These are phyloP conservation scores for Acyrthosiphon pisum DNA, from an alignment of 1,140 invertebrate genomes.

Conservation along the genomic window DNA sequence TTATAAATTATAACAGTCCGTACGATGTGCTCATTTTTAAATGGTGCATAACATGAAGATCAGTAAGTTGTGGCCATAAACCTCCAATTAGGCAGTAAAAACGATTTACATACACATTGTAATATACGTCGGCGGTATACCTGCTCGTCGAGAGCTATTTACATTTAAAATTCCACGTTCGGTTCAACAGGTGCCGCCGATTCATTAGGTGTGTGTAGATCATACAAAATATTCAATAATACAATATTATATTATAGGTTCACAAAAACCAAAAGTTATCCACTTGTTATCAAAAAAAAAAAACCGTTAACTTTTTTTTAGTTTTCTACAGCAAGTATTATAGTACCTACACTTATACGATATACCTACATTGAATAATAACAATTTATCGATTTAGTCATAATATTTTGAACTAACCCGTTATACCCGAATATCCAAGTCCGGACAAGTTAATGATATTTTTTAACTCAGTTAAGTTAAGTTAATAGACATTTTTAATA, in stretches of 20 bases:
- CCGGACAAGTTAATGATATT: too few relatives aligned
- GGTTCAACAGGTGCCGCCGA: neutral
- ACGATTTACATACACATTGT: neutral
- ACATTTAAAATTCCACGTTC: neutral
- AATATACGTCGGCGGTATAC: neutral
- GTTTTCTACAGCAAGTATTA: neutral
- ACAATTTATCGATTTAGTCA: neutral
- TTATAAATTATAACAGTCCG: neutral
- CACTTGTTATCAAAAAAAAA: neutral
- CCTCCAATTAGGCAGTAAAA: constrained; percentile 5
- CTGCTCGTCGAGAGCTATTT: neutral
- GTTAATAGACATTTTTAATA: too few relatives aligned
- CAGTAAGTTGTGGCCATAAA: neutral
- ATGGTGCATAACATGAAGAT: neutral
- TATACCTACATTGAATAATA: neutral
- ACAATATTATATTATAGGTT: neutral
- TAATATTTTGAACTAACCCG: neutral
- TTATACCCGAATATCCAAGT: too few relatives aligned
- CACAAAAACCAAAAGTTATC: neutral
- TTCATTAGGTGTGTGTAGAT: neutral
- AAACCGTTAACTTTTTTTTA: neutral
- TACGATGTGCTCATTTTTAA: neutral
- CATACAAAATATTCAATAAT: neutral
- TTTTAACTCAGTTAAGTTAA: too few relatives aligned
- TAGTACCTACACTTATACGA: neutral